These are phyloP conservation scores for Colletes gigas DNA, from an alignment of 1,140 invertebrate genomes.

Conservation along the genomic window DNA sequence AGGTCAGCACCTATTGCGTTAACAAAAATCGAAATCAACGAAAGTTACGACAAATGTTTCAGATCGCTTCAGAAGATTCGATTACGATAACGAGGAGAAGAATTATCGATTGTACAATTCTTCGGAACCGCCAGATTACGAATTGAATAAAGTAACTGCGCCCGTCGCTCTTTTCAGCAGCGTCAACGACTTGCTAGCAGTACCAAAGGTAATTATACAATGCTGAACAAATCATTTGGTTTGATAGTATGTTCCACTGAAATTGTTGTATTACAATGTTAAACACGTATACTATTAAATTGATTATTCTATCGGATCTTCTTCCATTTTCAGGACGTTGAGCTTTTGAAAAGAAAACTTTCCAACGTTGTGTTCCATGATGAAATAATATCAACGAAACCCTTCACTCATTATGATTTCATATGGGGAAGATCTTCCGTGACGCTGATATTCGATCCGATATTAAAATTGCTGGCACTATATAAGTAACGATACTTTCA, in stretches of 20 bases:
- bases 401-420: constrained; percentile 82
- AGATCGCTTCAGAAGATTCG: constrained; percentile 77
- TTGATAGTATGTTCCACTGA: background rate
- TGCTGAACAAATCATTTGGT: background rate
- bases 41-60: constrained; percentile 30
- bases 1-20: constrained; percentile 56
- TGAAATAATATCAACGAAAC: constrained; percentile 61
- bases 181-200: constrained; percentile 84
- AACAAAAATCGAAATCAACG: background rate
- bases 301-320: background rate
- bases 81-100: constrained; percentile 77
- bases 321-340: constrained; percentile 74
- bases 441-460: constrained; percentile 69
- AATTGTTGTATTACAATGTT: constrained; percentile 7
- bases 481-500: constrained; percentile 61
- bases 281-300: constrained; percentile 5
- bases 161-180: constrained; percentile 86
- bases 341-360: constrained; percentile 68
- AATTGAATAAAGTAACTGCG: constrained; percentile 81
- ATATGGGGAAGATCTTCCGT: constrained; percentile 76
- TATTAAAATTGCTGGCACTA: constrained; percentile 69
- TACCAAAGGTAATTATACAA: constrained; percentile 74
- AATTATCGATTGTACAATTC: constrained; percentile 77
- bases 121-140: constrained; percentile 83
- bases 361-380: constrained; percentile 72